Conservation (phyloP, 2,113 vertebrate genomes). For the Mirza zaza region DNA sequence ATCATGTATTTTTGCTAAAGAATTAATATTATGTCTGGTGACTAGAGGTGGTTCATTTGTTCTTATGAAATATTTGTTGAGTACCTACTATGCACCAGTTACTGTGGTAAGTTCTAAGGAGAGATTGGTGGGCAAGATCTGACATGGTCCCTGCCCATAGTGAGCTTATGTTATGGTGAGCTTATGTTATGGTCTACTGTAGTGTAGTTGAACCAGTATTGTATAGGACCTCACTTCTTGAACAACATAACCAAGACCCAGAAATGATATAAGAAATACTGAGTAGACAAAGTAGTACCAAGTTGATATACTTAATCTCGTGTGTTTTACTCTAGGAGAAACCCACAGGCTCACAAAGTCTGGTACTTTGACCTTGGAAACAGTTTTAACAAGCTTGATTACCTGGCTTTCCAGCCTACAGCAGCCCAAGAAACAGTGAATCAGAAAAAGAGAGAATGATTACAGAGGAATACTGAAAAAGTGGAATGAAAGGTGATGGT, state of each 20-base stretch:
- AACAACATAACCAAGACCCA: neutral
- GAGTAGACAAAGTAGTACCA: neutral
- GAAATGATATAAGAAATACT: neutral
- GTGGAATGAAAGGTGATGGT: neutral
- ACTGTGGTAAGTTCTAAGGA: neutral
- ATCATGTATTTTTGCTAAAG: conserved; percentile 27
- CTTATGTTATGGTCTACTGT: neutral
- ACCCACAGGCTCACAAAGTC: neutral
- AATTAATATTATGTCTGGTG: neutral
- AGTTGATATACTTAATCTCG: neutral
- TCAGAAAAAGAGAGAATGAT: neutral
- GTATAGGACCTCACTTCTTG: neutral
- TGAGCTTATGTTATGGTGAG: neutral
- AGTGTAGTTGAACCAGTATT: neutral
- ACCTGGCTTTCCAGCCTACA: neutral
- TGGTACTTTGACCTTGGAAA: neutral
- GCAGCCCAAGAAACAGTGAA: neutral
- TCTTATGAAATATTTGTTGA: conserved; percentile 10
- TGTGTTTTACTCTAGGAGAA: neutral
- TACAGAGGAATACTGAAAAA: neutral
- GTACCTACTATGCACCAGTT: neutral
- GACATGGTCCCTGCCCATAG: neutral
- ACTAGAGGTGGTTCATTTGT: neutral
- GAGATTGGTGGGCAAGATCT: neutral
- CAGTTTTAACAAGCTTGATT: neutral